Evolutionary conservation across 1,140 invertebrate species (phyloP).

Genomic region (Drosophila albomicans): DNA sequence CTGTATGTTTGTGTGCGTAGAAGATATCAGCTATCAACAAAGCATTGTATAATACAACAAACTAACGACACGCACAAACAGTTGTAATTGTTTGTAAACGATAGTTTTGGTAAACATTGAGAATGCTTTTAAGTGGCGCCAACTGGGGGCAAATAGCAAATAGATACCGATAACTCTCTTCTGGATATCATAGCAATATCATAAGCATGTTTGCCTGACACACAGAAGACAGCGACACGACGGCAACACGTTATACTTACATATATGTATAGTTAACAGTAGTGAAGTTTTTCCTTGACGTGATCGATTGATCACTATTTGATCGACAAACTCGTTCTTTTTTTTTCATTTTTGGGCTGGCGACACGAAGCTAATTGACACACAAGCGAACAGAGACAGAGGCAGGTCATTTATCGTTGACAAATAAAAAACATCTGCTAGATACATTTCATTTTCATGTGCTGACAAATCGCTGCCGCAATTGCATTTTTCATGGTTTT

Average conservation of each 20-base stretch:
- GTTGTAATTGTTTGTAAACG: conserved; percentile 82
- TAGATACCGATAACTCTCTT: conserved; percentile 41
- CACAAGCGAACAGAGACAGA: neutral
- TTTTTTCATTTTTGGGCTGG: neutral
- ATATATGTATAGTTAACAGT: conserved; percentile 17
- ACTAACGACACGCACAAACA: conserved; percentile 46
- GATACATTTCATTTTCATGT: conserved; percentile 5
- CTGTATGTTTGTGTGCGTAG: neutral
- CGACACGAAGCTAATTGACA: conserved; percentile 9
- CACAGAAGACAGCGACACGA: conserved; percentile 54
- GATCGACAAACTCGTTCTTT: conserved; percentile 7
- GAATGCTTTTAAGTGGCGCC: conserved; percentile 66
- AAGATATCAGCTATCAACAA: conserved; percentile 4
- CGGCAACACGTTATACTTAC: conserved; percentile 43
- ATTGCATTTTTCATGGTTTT: conserved; percentile 71
- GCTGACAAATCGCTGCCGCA: conserved; percentile 45
- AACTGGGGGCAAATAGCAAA: conserved; percentile 64
- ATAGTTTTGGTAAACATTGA: conserved; percentile 75
- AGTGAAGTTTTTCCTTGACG: conserved; percentile 27
- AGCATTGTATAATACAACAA: conserved; percentile 10
- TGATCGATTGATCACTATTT: conserved; percentile 47
- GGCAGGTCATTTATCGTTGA: conserved; percentile 9
- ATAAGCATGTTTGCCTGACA: conserved; percentile 45
- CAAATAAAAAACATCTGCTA: conserved; percentile 67
- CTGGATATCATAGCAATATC: conserved; percentile 24